Evolutionary conservation across 2,113 vertebrate genomes (phyloP).

Genomic region (Hydrolagus affinis): DNA sequence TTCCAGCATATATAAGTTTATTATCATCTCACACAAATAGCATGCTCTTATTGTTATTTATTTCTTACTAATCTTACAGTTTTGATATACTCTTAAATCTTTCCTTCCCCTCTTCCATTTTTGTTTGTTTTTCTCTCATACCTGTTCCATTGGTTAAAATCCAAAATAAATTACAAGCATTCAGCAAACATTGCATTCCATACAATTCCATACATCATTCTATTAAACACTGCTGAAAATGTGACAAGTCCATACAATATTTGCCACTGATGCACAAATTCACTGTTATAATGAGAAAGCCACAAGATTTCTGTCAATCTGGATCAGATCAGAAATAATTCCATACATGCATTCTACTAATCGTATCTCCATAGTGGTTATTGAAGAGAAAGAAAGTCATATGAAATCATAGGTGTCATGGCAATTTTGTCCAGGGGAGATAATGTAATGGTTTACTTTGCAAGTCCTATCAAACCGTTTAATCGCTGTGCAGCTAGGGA

Average conservation of each 20-base stretch:
- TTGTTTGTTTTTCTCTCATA: background rate
- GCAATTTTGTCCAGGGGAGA: too few relatives aligned
- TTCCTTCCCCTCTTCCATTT: background rate
- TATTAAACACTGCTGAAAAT: background rate
- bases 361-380: background rate
- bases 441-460: too few relatives aligned
- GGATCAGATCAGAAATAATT: background rate
- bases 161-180: background rate
- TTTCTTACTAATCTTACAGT: too few relatives aligned
- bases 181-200: conserved; percentile 15
- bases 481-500: background rate
- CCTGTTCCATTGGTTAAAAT: background rate
- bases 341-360: background rate
- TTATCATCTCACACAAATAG: too few relatives aligned
- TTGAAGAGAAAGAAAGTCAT: background rate
- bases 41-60: too few relatives aligned
- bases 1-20: too few relatives aligned
- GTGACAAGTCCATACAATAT: background rate
- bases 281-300: background rate
- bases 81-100: background rate
- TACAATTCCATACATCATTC: too few relatives aligned
- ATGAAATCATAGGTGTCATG: too few relatives aligned
- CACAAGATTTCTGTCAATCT: background rate
- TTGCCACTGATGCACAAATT: background rate
- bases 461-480: too few relatives aligned